These are phyloP conservation scores for Carapus acus DNA, from an alignment of 2,797 vertebrate genomes.

Conservation along the genomic window DNA sequence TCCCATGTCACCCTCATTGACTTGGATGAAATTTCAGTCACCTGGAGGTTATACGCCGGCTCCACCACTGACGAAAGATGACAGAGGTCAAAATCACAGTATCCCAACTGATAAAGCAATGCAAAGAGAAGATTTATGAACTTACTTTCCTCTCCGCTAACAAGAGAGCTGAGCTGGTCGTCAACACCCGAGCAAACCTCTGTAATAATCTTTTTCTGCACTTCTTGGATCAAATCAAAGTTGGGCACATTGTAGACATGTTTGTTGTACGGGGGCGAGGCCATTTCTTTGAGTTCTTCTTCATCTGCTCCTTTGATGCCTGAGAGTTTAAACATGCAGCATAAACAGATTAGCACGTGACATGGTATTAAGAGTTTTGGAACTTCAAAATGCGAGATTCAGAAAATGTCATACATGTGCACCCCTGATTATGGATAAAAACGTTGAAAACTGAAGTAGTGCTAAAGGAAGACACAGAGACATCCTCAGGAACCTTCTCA, in stretches of 20 bases:
- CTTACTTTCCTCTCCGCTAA: conserved; percentile 94
- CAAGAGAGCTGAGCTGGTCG: conserved; percentile 82
- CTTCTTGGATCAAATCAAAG: conserved; percentile 88
- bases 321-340: conserved; percentile 56
- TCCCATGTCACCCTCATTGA: conserved; percentile 91
- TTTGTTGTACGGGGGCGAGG: conserved; percentile 84
- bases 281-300: conserved; percentile 92
- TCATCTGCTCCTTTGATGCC: conserved; percentile 99
- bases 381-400: conserved; percentile 29
- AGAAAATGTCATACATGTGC: conserved; percentile 39
- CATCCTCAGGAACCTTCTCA: conserved; percentile 48
- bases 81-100: not conserved
- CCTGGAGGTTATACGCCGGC: conserved; percentile 83
- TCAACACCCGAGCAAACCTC: conserved; percentile 94
- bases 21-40: conserved; percentile 88
- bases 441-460: conserved; percentile 48
- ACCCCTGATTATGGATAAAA: conserved; percentile 37
- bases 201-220: conserved; percentile 86
- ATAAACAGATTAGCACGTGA: conserved; percentile 24
- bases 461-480: conserved; percentile 58
- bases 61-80: conserved; percentile 79
- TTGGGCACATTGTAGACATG: conserved; percentile 95
- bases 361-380: conserved; percentile 23
- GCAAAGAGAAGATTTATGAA: conserved; percentile 10
- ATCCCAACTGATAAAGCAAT: not conserved